phyloP scores from a whole-genome alignment of 2,797 vertebrate species.

The Okamejei kenojei region DNA sequence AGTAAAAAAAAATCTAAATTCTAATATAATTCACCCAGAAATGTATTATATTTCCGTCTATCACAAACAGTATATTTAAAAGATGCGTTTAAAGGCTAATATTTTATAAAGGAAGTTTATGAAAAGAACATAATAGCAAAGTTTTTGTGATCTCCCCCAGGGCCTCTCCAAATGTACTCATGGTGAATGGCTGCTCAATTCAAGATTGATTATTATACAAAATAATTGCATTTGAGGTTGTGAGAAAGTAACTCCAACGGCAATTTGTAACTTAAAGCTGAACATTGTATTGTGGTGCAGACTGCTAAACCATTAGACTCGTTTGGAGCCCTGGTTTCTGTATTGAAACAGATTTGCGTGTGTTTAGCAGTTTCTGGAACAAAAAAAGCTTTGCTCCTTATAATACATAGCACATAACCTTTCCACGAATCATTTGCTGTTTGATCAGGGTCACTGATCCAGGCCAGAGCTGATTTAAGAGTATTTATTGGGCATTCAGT shows the following conservation, averaged over 20 bases:
- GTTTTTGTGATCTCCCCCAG: slow-evolving; percentile 36
- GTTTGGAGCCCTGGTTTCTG: background rate
- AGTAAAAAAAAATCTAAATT: slow-evolving; percentile 30
- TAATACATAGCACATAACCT: background rate
- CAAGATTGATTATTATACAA: slow-evolving; percentile 30
- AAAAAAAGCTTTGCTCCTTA: background rate
- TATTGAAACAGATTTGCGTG: slow-evolving; percentile 14
- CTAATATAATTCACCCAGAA: slow-evolving; percentile 34
- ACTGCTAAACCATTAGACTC: slow-evolving; percentile 17
- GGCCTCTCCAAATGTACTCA: slow-evolving; percentile 36
- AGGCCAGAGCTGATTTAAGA: background rate
- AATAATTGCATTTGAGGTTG: slow-evolving; percentile 33
- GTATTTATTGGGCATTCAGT: background rate
- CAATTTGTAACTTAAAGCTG: slow-evolving; percentile 25
- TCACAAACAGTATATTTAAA: slow-evolving; percentile 37
- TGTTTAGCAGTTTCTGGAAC: background rate
- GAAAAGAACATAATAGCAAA: slow-evolving; percentile 39
- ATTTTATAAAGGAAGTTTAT: slow-evolving; percentile 38
- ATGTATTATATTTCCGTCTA: slow-evolving; percentile 32
- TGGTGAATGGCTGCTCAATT: slow-evolving; percentile 17
- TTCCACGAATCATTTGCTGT: background rate
- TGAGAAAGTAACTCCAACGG: slow-evolving; percentile 11
- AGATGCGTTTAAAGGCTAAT: slow-evolving; percentile 30
- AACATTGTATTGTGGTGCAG: slow-evolving; percentile 33
- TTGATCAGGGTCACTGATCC: background rate